A percentile compares a stretch with the other conserved stretches of the same genome.
Evolutionary conservation across 1,140 invertebrate species (phyloP).

Genomic region (Planococcus citri): DNA sequence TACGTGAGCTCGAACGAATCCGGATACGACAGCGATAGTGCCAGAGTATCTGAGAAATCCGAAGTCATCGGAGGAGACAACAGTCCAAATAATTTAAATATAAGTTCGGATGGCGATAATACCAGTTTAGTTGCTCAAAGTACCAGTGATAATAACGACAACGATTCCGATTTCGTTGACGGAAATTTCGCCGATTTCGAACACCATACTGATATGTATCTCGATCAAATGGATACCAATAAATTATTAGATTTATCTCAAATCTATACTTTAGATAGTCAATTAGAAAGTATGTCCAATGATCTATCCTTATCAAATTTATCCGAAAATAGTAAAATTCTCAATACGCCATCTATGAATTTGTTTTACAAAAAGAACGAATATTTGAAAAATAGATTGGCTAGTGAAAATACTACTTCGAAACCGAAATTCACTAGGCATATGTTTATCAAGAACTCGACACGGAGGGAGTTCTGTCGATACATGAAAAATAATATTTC

Average conservation of each 20-base stretch:
- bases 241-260: background rate
- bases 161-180: constrained; percentile 11
- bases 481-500: constrained; percentile 18
- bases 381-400: background rate
- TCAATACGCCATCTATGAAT: constrained; percentile 25
- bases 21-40: constrained; percentile 59
- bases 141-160: constrained; percentile 12
- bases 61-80: background rate
- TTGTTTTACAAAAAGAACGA: constrained; percentile 26
- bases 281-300: background rate
- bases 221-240: background rate
- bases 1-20: constrained; percentile 71
- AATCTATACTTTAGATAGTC: background rate
- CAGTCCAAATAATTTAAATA: background rate
- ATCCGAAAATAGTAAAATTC: background rate
- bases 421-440: constrained; percentile 27
- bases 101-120: background rate
- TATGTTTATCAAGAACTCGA: constrained; percentile 28
- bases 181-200: constrained; percentile 10
- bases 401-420: background rate
- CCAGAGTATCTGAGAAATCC: constrained; percentile 15
- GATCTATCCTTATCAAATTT: background rate
- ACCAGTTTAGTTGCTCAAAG: constrained; percentile 8
- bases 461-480: background rate
- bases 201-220: background rate